These are phyloP conservation scores for Nettapus auritus DNA, from an alignment of 2,113 vertebrate genomes.

Conservation along the genomic window DNA sequence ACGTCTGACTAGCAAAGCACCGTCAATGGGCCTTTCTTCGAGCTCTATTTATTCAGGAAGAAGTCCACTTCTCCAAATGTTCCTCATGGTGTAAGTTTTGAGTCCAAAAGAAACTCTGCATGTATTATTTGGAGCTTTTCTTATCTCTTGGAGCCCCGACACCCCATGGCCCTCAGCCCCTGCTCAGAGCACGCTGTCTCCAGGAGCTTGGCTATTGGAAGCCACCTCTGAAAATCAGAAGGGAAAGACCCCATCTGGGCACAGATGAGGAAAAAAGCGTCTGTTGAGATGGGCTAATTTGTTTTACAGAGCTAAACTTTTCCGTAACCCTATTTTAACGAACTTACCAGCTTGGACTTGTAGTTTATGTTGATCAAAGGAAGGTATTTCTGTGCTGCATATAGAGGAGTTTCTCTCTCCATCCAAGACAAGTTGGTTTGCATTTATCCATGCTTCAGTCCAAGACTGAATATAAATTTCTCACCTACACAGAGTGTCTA, in stretches of 20 bases:
- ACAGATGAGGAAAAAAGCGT: conserved; percentile 32
- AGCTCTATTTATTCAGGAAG: background rate
- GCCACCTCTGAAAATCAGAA: background rate
- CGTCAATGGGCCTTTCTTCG: conserved; percentile 27
- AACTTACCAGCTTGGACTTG: conserved; percentile 31
- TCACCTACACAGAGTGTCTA: conserved; percentile 24
- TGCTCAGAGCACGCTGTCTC: background rate
- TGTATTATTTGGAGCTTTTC: background rate
- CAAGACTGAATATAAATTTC: background rate
- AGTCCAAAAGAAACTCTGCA: background rate
- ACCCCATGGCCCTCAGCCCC: rapidly evolving
- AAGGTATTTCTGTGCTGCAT: background rate
- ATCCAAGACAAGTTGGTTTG: background rate
- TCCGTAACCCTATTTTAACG: background rate
- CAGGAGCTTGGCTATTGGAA: background rate
- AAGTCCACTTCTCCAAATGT: background rate
- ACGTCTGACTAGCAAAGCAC: background rate
- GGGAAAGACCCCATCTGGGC: conserved; percentile 3
- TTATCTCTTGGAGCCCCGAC: background rate
- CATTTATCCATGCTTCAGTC: background rate
- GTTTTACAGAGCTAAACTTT: conserved; percentile 42
- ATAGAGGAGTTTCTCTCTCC: background rate
- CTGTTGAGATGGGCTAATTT: background rate
- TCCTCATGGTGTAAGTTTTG: background rate
- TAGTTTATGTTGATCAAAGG: conserved; percentile 54